Evolutionary conservation across 2,888 invertebrate species (phyloP), one percentile per base, ranked within the genome.

Genomic region (Aphodius sticticus): DNA sequence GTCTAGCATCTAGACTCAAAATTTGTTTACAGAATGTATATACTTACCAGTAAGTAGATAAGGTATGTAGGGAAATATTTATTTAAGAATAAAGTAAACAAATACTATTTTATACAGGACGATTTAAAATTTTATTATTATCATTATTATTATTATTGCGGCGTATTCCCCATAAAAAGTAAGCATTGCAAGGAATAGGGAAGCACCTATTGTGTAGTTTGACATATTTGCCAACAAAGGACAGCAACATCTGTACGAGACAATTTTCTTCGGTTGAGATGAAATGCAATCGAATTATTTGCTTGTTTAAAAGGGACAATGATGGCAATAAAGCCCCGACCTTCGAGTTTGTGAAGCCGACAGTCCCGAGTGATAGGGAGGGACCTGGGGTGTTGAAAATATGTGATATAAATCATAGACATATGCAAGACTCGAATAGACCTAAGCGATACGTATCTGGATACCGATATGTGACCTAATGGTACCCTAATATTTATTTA

Each of bases 161-260:
- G 26, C 1, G 26, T 26, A 3, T 26, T 26, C 3, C 26, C 3
- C 26, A 26, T 26, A 26, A 26, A 26, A 26, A 26, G 3, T 26
- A 26, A 26, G 26, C 26, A 26, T 3, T 26, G 26, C 26, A 26
- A 26, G 26, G 26, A 26, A 53, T 9, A 53, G 53, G 53, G 53
- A 1, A 12, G 53, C 12, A 53, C 1, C 53, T 12, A 53, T 53
- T 53, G 53, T 53, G 1, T 12, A 1, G 53, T 53, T 53, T 53
- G 53, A 53, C 53, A 53, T 53, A 53, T 53, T 53, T 53, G 53
- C 53, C 53, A 53, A 53, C 53, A 53, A 53, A 53, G 53, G 53
- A 5, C 53, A 53, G 6, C 53, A 53, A 5, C 53, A 53, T 53
- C 53, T 53, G 53, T 53, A 53, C 53, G 53, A 53, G 53, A 53